Conservation (phyloP, 2,113 vertebrate genomes). For the Etia nguti region DNA sequence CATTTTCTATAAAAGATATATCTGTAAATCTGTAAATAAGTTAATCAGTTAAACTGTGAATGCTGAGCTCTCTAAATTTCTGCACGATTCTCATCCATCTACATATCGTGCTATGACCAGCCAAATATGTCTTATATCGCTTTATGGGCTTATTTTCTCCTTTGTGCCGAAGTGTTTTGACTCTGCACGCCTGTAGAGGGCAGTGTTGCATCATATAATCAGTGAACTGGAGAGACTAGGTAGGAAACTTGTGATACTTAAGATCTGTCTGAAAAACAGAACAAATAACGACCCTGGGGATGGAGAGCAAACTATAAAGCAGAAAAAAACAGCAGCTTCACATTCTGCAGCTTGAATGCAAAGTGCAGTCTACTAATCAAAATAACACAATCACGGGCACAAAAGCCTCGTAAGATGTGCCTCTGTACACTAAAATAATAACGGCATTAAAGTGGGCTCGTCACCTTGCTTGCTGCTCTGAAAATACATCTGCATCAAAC, state of each 20-base stretch:
- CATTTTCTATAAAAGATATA: not conserved
- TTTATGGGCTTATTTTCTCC: not conserved
- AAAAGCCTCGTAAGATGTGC: not conserved
- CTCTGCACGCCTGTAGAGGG: slow-evolving; percentile 37
- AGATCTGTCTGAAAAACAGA: slow-evolving; percentile 2
- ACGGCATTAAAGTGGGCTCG: not conserved
- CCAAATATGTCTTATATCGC: not conserved
- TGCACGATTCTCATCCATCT: not conserved
- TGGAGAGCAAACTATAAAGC: not conserved
- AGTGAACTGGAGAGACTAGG: not conserved
- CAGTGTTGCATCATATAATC: slow-evolving; percentile 38
- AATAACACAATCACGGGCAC: not conserved
- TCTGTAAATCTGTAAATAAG: not conserved
- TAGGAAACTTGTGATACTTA: not conserved
- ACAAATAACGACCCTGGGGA: slow-evolving; percentile 23
- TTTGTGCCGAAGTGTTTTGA: not conserved
- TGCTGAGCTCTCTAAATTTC: not conserved
- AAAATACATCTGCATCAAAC: not conserved
- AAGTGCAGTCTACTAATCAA: not conserved
- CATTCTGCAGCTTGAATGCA: not conserved
- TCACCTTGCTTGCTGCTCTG: not conserved
- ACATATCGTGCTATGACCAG: not conserved
- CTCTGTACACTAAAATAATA: not conserved
- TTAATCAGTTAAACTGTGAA: not conserved
- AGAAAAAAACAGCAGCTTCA: not conserved